phyloP scores from a whole-genome alignment of 2,797 vertebrate species.

The Acomys russatus region DNA sequence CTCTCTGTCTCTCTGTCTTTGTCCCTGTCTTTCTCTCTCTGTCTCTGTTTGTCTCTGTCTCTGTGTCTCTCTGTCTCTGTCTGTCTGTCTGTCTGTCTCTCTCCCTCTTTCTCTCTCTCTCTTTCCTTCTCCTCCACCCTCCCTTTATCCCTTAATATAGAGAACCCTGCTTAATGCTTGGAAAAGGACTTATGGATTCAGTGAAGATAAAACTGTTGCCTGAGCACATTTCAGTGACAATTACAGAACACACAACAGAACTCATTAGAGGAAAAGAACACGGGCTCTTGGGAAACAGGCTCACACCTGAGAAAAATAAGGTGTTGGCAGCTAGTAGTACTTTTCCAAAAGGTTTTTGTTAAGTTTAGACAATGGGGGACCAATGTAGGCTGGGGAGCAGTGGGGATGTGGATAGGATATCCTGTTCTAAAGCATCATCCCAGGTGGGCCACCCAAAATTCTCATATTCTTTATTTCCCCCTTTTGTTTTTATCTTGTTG shows the following conservation, averaged over 20 bases:
- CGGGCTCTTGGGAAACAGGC: neutral
- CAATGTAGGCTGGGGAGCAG: neutral
- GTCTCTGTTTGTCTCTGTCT: no score
- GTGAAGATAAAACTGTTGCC: neutral
- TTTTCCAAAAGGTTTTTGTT: neutral
- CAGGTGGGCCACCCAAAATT: neutral
- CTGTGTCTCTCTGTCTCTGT: neutral
- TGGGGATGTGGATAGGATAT: neutral
- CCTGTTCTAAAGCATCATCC: neutral
- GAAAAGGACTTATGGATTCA: neutral
- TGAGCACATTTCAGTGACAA: neutral
- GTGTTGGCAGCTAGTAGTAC: neutral
- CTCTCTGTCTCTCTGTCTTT: neutral
- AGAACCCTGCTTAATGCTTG: neutral
- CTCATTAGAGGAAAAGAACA: neutral
- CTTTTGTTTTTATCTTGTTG: neutral
- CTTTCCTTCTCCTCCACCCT: neutral
- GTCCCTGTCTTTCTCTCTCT: no score
- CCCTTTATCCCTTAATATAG: no score
- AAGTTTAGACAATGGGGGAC: neutral
- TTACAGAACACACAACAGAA: neutral
- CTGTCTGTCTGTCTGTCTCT: no score
- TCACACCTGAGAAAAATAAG: neutral
- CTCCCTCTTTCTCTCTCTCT: neutral
- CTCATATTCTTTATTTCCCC: neutral